Base-by-base conservation (phyloP, 2,888 invertebrate species). In the Conops quadrifasciatus region DNA sequence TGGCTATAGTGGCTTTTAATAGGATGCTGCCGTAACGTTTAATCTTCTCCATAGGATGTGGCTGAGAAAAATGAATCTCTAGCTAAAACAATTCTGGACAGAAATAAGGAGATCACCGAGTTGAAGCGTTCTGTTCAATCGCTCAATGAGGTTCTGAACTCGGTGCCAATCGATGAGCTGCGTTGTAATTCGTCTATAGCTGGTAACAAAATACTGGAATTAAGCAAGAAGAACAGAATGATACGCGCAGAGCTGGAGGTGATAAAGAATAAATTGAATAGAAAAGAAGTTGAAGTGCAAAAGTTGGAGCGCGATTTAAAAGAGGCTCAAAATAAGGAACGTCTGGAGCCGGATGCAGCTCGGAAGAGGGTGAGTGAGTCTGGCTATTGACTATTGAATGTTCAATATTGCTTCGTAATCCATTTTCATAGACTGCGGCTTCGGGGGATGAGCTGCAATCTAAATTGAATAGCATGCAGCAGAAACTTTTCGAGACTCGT, bases 401-500 rank as follows among this genome's bases (percentile, higher is more conserved):
- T 60, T 59, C 49, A 36, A 0, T 19, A 26, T 53, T 13, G 16
- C 13, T 53, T n/a, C n/a, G 60, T 47, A 68, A n/a, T 19, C 24
- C 19, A 43, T 15, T 53, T 45, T 68, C 26, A 24, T 16, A 68
- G 26, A 28, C 26, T 15, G 24, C 79, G 67, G 78, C 76, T 21
- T 53, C 75, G 7, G 11, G 71, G 3, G 91, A 89, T 19, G 92
- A 91, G 82, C 80, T 93, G 0, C 86, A 87, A 13, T 76, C 81
- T 1, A 88, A 90, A 0, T 89, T 83, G 0, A 78, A 88, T 68
- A 76, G 73, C 26, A 77, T 83, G 70, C 81, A 82, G 72, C 89
- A 88, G 74, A 93, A 92, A 81, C 85, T 93, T 1, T 90, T 89
- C 72, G 93, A 93, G 69, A 88, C 88, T 26, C 91, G 91, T 78